These are phyloP conservation scores for Nemotelus nigrinus DNA, from an alignment of 2,888 invertebrate genomes.

Conservation along the genomic window DNA sequence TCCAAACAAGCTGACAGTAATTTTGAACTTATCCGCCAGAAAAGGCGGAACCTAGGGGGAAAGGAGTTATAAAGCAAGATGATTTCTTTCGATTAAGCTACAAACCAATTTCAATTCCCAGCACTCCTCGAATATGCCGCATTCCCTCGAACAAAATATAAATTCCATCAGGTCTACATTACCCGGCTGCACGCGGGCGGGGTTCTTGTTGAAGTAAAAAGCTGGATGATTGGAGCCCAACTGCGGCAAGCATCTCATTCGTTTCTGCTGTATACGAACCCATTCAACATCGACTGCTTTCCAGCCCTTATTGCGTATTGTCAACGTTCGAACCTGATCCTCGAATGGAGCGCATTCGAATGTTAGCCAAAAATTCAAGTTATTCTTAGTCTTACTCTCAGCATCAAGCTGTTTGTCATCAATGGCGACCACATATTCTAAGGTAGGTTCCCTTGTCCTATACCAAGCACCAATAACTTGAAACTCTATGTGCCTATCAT, in stretches of 20 bases:
- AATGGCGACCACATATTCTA: slow-evolving; percentile 17
- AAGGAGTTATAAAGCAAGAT: not conserved
- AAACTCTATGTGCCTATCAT: not conserved
- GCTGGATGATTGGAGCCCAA: not conserved
- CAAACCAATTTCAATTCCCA: slow-evolving; percentile 39
- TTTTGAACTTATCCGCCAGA: slow-evolving; percentile 13
- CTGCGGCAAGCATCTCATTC: not conserved
- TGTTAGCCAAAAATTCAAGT: slow-evolving; percentile 2
- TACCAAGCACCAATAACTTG: not conserved
- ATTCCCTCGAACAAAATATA: slow-evolving; percentile 38
- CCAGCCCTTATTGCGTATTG: slow-evolving; percentile 42
- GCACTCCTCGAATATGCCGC: slow-evolving; percentile 42
- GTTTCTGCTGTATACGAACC: not conserved
- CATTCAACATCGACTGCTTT: slow-evolving; percentile 44
- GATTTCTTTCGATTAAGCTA: not conserved
- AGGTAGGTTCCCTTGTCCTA: slow-evolving; percentile 5
- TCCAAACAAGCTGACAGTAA: slow-evolving; percentile 28
- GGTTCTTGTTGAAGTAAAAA: slow-evolving; percentile 48
- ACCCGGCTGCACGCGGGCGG: slow-evolving; percentile 34
- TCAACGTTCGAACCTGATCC: not conserved
- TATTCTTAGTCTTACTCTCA: not conserved
- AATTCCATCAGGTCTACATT: not conserved
- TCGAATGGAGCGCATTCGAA: slow-evolving; percentile 21
- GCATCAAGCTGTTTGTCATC: slow-evolving; percentile 12
- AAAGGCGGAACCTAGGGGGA: slow-evolving; percentile 12